Percentiles rank a stretch among this genome's conserved stretches.
Evolutionary conservation across 2,113 vertebrate species (phyloP).

Genomic region (Colistium nudipinnis): DNA sequence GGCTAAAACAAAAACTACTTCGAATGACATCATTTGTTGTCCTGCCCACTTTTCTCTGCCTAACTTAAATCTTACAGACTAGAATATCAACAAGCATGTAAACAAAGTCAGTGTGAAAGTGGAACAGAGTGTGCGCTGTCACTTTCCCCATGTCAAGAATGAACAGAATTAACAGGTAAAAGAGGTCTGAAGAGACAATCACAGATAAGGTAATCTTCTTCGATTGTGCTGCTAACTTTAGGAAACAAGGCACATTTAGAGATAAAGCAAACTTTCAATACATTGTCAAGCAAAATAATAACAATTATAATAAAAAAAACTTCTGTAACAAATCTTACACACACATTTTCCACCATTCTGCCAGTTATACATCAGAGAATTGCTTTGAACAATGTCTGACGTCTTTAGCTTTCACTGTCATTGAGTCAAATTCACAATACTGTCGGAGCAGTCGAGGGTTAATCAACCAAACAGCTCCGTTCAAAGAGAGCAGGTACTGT

Average conservation of each 20-base stretch:
- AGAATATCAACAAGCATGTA: slow-evolving; percentile 17
- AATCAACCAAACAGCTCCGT: slow-evolving; percentile 33
- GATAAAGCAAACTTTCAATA: slow-evolving; percentile 36
- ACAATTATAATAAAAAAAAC: slow-evolving; percentile 18
- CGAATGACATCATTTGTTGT: not conserved
- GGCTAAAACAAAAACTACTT: not conserved
- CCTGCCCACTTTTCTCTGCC: not conserved
- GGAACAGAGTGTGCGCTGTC: slow-evolving; percentile 1
- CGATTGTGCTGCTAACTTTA: slow-evolving; percentile 56
- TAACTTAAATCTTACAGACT: not conserved
- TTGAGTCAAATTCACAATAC: slow-evolving; percentile 45
- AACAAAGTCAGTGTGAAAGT: slow-evolving; percentile 24
- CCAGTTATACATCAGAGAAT: slow-evolving; percentile 12
- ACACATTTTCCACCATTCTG: slow-evolving; percentile 28
- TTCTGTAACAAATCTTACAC: slow-evolving; percentile 28
- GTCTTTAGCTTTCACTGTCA: slow-evolving; percentile 1
- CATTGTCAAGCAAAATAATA: slow-evolving; percentile 47
- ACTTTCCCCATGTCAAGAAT: slow-evolving; percentile 11
- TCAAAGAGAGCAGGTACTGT: slow-evolving; percentile 28
- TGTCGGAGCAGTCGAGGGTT: slow-evolving; percentile 39
- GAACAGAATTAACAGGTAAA: not conserved
- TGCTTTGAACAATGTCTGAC: slow-evolving; percentile 15
- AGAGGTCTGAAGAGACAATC: slow-evolving; percentile 10
- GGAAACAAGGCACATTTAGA: slow-evolving; percentile 54
- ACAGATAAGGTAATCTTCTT: slow-evolving; percentile 12